Evolutionary conservation across 1,140 invertebrate genomes (phyloP).

Genomic region (Lordiphosa collinella): DNA sequence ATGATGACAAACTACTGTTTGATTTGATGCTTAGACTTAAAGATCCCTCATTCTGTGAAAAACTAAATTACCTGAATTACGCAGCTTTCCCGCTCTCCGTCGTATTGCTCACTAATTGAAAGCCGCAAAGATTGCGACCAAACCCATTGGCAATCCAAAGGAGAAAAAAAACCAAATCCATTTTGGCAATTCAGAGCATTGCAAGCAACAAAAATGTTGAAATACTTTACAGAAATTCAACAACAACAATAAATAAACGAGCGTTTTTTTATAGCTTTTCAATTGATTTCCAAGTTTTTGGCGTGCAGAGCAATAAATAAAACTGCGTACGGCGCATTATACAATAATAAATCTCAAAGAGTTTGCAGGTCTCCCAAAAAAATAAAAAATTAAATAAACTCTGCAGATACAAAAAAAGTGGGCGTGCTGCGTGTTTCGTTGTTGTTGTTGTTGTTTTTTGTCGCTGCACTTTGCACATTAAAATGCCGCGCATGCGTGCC

Average conservation of each 20-base stretch:
- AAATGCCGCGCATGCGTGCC: constrained; percentile 74
- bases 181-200: constrained; percentile 70
- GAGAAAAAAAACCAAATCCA: constrained; percentile 43
- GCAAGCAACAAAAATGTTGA: constrained; percentile 66
- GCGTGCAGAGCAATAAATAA: constrained; percentile 69
- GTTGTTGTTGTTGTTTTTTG: constrained; percentile 22
- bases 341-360: constrained; percentile 70
- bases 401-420: constrained; percentile 43
- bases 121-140: constrained; percentile 33
- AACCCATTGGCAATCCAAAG: constrained; percentile 54
- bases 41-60: too few species aligned
- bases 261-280: constrained; percentile 70
- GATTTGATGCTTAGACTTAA: too few species aligned
- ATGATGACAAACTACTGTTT: too few species aligned
- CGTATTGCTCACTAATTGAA: constrained; percentile 5
- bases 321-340: constrained; percentile 65
- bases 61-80: too few species aligned
- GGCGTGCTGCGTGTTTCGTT: constrained; percentile 70
- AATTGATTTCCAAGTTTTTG: constrained; percentile 67
- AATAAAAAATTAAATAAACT: constrained; percentile 2
- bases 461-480: constrained; percentile 66
- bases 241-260: constrained; percentile 70
- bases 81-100: too few species aligned
- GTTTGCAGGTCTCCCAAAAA: constrained; percentile 8
- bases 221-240: constrained; percentile 70